A percentile compares a stretch with the other conserved stretches of the same genome.
Evolutionary conservation across 2,113 vertebrate species (phyloP).

Genomic region (Ceyx melanurus): DNA sequence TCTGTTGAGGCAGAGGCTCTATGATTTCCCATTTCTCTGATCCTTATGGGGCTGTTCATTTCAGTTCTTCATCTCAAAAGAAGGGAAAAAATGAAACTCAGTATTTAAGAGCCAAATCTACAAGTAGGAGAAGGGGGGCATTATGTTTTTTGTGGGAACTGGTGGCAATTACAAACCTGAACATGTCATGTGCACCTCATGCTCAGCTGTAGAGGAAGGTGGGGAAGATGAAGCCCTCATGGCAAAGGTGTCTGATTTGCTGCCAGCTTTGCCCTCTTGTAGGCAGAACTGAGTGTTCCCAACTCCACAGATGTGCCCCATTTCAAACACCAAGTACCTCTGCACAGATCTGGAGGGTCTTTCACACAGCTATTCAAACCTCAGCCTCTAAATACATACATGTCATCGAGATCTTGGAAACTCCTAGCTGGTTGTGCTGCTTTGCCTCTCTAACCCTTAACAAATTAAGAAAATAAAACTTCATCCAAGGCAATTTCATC

Average conservation of each 20-base stretch:
- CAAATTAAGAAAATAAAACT: conserved; percentile 43
- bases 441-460: not conserved
- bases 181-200: not conserved
- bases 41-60: not conserved
- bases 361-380: not conserved
- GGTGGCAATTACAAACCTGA: not conserved
- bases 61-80: not conserved
- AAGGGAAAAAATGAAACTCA: not conserved
- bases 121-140: not conserved
- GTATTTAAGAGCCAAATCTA: not conserved
- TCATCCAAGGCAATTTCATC: conserved; percentile 34
- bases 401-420: not conserved
- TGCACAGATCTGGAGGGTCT: not conserved
- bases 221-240: not conserved
- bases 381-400: not conserved
- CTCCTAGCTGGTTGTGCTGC: not conserved
- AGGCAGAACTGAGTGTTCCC: not conserved
- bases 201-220: not conserved
- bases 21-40: not conserved
- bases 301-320: not conserved
- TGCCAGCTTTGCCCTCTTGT: not conserved
- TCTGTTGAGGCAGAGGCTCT: not conserved
- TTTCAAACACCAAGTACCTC: conserved; percentile 1
- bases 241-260: not conserved
- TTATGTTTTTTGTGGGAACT: not conserved